Evolutionary conservation across 2,113 vertebrate species (phyloP), one percentile per base, ranked within the genome.

Genomic region (Ceuthmochares aereus): DNA sequence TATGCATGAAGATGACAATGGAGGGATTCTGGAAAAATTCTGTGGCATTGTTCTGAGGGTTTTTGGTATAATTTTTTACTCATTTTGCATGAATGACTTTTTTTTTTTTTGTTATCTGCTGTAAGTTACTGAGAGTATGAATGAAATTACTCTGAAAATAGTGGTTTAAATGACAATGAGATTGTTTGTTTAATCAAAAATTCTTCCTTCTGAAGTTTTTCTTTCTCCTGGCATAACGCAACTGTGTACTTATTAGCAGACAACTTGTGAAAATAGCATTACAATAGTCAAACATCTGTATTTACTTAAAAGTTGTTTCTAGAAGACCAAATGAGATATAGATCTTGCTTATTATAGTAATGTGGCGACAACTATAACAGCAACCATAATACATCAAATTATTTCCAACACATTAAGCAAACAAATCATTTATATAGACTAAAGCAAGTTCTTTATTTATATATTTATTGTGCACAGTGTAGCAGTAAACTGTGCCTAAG

Each of bases 371-470:
- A 93, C 45, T 87, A 23, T 51, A 88, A 74, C 92, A 96, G 27
- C 29, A 89, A 86, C 73, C 62, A 64, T 95, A 97, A 94, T 97
- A 95, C 0, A 90, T 96, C 95, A 97, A 96, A 97, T 97, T 96
- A 97, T 98, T 98, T 98, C 90, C 68, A 94, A 96, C 62, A 97
- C 87, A 95, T 97, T 98, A 97, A 96, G 84, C 90, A 97, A 97
- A 97, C 94, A 97, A 98, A 96, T 98, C 55, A 95, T 96, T 98
- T 98, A 77, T 96, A 97, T 87, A 96, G 87, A 93, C 80, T 85
- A 89, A 93, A 94, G 23, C 15, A 51, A 97, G 95, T 94, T 95
- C 93, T 96, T 94, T 96, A 97, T 97, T 97, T 96, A 86, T 97
- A 87, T 70, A 95, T 97, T 95, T 96, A 87, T 85, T 95, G 55